These are phyloP conservation scores for Bergia puertoricense DNA, from an alignment of 92 coral and sea anemone genomes.

Conservation along the genomic window DNA sequence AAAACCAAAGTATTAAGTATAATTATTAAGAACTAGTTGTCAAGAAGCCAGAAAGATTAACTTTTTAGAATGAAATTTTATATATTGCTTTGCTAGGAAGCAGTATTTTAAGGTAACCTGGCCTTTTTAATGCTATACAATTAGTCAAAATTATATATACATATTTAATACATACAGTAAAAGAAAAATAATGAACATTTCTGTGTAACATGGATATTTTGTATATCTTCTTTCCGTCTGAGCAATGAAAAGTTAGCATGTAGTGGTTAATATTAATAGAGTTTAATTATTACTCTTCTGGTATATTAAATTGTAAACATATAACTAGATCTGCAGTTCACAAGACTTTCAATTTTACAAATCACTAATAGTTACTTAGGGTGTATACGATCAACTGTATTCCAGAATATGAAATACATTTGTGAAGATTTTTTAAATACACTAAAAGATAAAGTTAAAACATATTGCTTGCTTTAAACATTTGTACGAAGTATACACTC, in stretches of 20 bases:
- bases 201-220: constrained; percentile 8
- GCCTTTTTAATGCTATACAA: constrained; percentile 14
- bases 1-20: background rate
- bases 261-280: background rate
- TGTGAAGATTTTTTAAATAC: too few species aligned
- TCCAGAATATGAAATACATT: too few species aligned
- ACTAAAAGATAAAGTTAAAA: too few species aligned
- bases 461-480: too few species aligned
- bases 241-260: background rate
- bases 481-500: too few species aligned
- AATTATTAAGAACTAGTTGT: background rate
- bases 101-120: constrained; percentile 29
- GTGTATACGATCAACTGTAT: too few species aligned
- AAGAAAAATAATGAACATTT: constrained; percentile 5
- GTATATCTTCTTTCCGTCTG: background rate
- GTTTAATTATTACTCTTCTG: too few species aligned
- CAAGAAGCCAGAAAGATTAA: constrained; percentile 30
- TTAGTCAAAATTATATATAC: constrained; percentile 44
- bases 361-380: too few species aligned
- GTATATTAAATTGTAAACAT: too few species aligned
- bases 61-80: constrained; percentile 52
- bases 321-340: background rate
- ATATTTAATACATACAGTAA: constrained; percentile 41
- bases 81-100: constrained; percentile 50
- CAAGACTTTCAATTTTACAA: background rate